These are phyloP conservation scores for Blastomussa wellsi DNA, from an alignment of 92 coral and sea anemone genomes.

Conservation along the genomic window DNA sequence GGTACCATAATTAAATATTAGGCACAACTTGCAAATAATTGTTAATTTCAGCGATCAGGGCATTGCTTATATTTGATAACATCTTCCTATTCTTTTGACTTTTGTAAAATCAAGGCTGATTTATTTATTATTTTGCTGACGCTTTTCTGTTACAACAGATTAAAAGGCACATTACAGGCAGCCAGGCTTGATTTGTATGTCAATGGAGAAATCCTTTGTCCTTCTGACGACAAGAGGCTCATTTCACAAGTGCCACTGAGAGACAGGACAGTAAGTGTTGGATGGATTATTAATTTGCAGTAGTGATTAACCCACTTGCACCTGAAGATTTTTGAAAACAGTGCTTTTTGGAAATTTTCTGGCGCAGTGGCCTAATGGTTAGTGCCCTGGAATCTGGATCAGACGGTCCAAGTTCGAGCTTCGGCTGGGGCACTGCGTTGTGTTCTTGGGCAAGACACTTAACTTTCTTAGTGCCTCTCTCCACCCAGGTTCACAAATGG, in stretches of 20 bases:
- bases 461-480: too few species aligned
- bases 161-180: constrained; percentile 81
- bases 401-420: too few species aligned
- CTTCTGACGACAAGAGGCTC: constrained; percentile 93
- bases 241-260: constrained; percentile 89
- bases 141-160: constrained; percentile 38
- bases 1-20: too few species aligned
- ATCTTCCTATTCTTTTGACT: background rate
- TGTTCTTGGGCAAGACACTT: too few species aligned
- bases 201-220: constrained; percentile 94
- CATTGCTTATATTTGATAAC: background rate
- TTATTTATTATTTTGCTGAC: constrained; percentile 13
- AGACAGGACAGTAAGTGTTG: constrained; percentile 81
- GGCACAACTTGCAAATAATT: too few species aligned
- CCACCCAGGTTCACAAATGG: too few species aligned
- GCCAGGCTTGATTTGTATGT: constrained; percentile 94
- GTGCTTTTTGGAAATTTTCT: too few species aligned
- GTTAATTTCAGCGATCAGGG: background rate
- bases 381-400: too few species aligned
- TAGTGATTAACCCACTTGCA: background rate
- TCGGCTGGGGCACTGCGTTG: too few species aligned
- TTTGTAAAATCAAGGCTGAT: background rate
- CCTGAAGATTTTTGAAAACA: too few species aligned
- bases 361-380: too few species aligned
- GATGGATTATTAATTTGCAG: background rate